These are phyloP conservation scores for Coelopa frigida DNA, from an alignment of 1,140 invertebrate genomes.

Conservation along the genomic window DNA sequence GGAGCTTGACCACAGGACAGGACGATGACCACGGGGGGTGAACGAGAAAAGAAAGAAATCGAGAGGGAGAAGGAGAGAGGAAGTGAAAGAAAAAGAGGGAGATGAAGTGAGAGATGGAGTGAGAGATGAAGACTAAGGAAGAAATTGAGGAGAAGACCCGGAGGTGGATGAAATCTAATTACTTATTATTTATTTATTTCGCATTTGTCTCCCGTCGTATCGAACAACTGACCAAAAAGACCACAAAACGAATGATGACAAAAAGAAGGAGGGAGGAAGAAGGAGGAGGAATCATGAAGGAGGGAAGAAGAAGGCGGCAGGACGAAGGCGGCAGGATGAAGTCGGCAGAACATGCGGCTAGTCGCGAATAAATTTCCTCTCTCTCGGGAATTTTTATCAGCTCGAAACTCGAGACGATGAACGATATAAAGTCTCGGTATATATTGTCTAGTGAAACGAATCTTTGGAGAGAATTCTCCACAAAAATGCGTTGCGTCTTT, in stretches of 20 bases:
- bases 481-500: neutral
- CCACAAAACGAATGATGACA: neutral
- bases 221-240: neutral
- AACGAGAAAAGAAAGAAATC: slow-evolving; percentile 15
- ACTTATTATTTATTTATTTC: no score
- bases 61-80: slow-evolving; percentile 30
- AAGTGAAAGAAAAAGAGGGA: slow-evolving; percentile 13
- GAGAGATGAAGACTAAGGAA: slow-evolving; percentile 17
- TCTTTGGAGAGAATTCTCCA: neutral
- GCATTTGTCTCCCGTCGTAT: no score
- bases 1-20: no score
- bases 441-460: neutral
- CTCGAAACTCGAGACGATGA: neutral
- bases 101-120: slow-evolving; percentile 14
- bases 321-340: no score
- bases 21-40: no score
- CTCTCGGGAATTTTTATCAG: neutral
- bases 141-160: slow-evolving; percentile 30
- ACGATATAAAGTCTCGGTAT: neutral
- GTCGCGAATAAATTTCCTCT: neutral
- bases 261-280: neutral
- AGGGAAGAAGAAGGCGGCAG: neutral
- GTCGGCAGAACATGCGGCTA: no score
- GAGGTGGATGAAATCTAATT: no score
- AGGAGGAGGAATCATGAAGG: neutral